Evolutionary conservation across 2,113 vertebrate genomes (phyloP).

Genomic region (Menidia beryllina): DNA sequence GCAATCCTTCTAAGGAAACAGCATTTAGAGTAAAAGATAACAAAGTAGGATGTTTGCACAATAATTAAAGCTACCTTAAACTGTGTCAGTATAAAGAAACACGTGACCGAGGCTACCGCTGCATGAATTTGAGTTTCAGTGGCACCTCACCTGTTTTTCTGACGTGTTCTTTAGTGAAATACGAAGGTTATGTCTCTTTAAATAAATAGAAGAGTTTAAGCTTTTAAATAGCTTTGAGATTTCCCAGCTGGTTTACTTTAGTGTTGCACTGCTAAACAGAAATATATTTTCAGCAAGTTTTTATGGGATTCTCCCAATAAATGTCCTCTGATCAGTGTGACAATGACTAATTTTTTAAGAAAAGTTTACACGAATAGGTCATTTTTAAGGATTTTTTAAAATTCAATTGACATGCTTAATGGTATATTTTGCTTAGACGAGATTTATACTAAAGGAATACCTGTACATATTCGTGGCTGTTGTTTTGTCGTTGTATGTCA

Average conservation of each 20-base stretch:
- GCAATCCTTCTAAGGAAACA: constrained; percentile 43
- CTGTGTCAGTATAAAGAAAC: constrained; percentile 36
- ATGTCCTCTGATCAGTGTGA: no score
- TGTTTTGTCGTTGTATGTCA: no score
- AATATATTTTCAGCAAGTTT: no score
- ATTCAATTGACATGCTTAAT: no score
- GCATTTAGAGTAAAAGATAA: constrained; percentile 45
- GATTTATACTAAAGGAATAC: no score
- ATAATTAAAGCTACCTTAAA: constrained; percentile 31
- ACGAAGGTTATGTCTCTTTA: constrained; percentile 36
- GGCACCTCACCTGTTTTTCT: background rate
- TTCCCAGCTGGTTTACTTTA: background rate
- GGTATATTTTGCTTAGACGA: no score
- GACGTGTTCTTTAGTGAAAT: constrained; percentile 18
- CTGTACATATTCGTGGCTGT: no score
- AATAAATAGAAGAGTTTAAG: constrained; percentile 56
- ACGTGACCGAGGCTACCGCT: constrained; percentile 9
- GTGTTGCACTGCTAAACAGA: background rate
- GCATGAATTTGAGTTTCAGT: constrained; percentile 23
- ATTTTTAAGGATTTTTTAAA: no score
- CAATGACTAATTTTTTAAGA: no score
- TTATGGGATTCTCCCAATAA: no score
- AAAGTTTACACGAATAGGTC: no score
- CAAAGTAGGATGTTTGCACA: constrained; percentile 48
- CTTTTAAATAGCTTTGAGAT: background rate